Evolutionary conservation across 2,797 vertebrate genomes (phyloP), one percentile per base, ranked within the genome.

Genomic region (Epinephelus coioides): DNA sequence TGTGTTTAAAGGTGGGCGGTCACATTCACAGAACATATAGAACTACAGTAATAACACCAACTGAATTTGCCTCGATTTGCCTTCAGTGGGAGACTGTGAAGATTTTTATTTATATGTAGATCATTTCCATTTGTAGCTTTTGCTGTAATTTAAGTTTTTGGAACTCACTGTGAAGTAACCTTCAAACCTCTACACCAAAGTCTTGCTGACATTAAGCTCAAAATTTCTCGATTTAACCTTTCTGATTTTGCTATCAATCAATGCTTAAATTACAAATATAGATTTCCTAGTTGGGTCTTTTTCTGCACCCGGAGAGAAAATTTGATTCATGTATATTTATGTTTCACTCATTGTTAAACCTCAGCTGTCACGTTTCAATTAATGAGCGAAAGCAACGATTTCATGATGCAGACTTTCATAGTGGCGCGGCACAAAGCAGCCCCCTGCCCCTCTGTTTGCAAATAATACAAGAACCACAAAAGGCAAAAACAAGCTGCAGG

Each of bases 401-500:
- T 38, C 15, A 23, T 23, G 3, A 15, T 38, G 14, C 13, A 10
- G 17, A 49, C 43, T 19, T 67, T 68, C 6, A 50, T 12, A 49
- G 47, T 60, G 46, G 62, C 19, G 2, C 6, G 59, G 11, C 5
- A 46, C 5, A 15, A 69, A 68, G 14, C 12, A 46, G 11, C 8
- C 59, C 44, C 25, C 18, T 49, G 53, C 19, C n/a, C 27, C 54
- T 55, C 8, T 49, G 46, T 49, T 59, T 64, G 46, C 46, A 59
- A 69, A 74, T 49, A 62, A 80, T 2, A 11, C 1, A 14, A 30
- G 0, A 46, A 6, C 6, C 14, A 56, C 21, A 19, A 5, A 53
- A 18, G 60, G 68, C 44, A 25, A 46, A 55, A 81, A 40, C 17
- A 76, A 71, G 64, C 68, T 7, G 6, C 21, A 38, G 54, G 47